Evolutionary conservation across 2,113 vertebrate species (phyloP).

Genomic region (Larimichthys crocea): DNA sequence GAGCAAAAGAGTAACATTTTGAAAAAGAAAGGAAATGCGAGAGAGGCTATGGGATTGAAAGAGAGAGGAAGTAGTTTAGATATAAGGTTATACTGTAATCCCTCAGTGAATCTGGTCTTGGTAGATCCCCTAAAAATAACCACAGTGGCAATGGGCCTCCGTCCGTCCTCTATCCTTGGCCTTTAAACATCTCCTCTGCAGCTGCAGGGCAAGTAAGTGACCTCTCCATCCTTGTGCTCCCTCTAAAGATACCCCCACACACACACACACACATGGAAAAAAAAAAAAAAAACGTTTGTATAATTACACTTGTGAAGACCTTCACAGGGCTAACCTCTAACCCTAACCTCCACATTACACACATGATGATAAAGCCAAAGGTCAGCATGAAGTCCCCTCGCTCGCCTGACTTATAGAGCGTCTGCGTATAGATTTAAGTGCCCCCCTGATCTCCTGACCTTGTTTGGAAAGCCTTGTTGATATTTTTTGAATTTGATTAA

Average conservation of each 20-base stretch:
- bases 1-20: not conserved
- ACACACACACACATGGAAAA: constrained; percentile 11
- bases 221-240: constrained; percentile 46
- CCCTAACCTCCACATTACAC: constrained; percentile 36
- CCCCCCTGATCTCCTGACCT: not conserved
- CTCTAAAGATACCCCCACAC: constrained; percentile 39
- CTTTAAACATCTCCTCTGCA: constrained; percentile 45
- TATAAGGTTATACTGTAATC: constrained; percentile 24
- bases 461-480: not conserved
- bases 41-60: not conserved
- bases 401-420: not conserved
- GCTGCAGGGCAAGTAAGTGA: constrained; percentile 46
- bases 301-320: constrained; percentile 54
- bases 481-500: not conserved
- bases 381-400: not conserved
- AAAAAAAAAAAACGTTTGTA: constrained; percentile 10
- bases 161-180: constrained; percentile 44
- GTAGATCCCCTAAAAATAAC: constrained; percentile 41
- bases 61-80: not conserved
- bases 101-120: constrained; percentile 1
- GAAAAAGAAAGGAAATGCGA: not conserved
- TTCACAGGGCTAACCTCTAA: constrained; percentile 52
- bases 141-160: constrained; percentile 6
- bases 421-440: not conserved
- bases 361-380: constrained; percentile 3